Evolutionary conservation across 2,113 vertebrate genomes (phyloP).

Genomic region (Pollimyrus isidori): DNA sequence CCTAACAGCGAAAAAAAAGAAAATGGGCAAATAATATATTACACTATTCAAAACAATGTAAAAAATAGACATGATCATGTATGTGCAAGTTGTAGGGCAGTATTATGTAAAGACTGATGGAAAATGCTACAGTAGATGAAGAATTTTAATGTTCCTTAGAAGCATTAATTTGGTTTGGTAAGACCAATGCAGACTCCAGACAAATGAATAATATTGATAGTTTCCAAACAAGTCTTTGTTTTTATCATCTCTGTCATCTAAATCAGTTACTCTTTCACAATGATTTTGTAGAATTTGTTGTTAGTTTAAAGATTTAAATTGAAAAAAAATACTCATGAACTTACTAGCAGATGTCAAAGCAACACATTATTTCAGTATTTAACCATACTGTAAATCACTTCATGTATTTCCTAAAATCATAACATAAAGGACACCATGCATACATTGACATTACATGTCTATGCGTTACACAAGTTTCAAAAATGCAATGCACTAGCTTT

Average conservation of each 20-base stretch:
- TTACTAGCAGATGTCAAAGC: neutral
- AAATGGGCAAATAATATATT: constrained; percentile 21
- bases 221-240: neutral
- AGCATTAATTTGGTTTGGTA: neutral
- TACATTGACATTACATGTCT: neutral
- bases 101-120: neutral
- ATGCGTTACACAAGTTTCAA: neutral
- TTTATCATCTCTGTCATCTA: neutral
- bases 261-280: neutral
- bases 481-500: neutral
- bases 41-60: neutral
- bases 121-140: neutral
- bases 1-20: constrained; percentile 1
- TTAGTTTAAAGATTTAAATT: neutral
- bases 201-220: constrained; percentile 3
- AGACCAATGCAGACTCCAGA: neutral
- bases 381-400: neutral
- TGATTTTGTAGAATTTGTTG: neutral
- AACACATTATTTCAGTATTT: neutral
- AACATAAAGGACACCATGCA: constrained; percentile 29
- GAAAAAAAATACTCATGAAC: neutral
- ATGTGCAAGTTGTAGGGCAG: neutral
- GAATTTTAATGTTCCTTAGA: neutral
- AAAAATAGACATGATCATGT: neutral
- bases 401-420: constrained; percentile 63